Evolutionary conservation across 1,140 invertebrate species (phyloP).

Genomic region (Proctacanthus coquilletti): DNA sequence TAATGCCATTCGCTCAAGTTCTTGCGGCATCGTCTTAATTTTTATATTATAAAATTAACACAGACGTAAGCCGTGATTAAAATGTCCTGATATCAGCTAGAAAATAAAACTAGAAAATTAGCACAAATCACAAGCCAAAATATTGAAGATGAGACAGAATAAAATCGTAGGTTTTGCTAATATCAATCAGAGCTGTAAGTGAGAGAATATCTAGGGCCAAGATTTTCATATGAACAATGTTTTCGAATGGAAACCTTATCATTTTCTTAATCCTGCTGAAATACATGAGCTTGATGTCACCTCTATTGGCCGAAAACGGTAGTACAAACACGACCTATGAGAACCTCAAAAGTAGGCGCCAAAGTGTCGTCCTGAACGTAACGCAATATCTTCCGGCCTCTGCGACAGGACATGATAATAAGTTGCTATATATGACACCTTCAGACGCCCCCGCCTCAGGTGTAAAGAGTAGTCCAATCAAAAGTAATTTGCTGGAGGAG

Average conservation of each 20-base stretch:
- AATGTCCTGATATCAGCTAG: too few relatives aligned
- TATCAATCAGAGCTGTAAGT: too few relatives aligned
- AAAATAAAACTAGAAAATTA: too few relatives aligned
- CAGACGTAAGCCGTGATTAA: too few relatives aligned
- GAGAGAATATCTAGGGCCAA: too few relatives aligned
- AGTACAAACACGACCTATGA: not conserved
- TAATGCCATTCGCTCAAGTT: too few relatives aligned
- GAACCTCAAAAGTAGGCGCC: not conserved
- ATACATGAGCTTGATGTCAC: not conserved
- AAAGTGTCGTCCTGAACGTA: not conserved
- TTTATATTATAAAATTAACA: too few relatives aligned
- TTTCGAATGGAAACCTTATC: constrained; percentile 3
- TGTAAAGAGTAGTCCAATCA: not conserved
- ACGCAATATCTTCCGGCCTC: too few relatives aligned
- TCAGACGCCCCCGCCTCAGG: not conserved
- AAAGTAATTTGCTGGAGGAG: not conserved
- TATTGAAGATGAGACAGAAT: too few relatives aligned
- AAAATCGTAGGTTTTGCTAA: too few relatives aligned
- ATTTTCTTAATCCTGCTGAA: constrained; percentile 1
- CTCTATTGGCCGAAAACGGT: not conserved
- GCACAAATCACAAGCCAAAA: too few relatives aligned
- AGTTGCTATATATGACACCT: not conserved
- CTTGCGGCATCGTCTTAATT: too few relatives aligned
- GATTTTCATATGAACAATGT: constrained; percentile 4
- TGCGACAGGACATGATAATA: not conserved